Conservation (phyloP, 1,140 invertebrate genomes). For the Tachypleus tridentatus region DNA sequence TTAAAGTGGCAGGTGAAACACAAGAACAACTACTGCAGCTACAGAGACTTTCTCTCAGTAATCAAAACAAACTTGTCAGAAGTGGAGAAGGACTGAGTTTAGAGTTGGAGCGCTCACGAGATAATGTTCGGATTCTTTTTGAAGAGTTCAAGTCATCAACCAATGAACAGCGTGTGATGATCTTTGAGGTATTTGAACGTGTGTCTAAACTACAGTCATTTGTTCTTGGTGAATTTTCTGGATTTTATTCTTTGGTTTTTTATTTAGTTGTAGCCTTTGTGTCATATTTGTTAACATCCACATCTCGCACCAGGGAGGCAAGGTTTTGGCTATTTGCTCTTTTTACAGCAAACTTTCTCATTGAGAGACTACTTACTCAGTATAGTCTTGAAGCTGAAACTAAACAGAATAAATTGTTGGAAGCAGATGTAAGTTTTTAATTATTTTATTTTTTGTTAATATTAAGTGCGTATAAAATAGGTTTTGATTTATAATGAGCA, state of each 20-base stretch:
- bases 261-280: constrained; percentile 39
- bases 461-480: too few species aligned
- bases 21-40: constrained; percentile 37
- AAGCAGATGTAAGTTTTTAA: constrained; percentile 9
- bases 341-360: constrained; percentile 34
- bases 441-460: too few species aligned
- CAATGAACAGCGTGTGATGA: constrained; percentile 40
- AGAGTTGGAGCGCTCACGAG: constrained; percentile 32
- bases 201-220: constrained; percentile 40
- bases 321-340: constrained; percentile 42
- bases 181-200: constrained; percentile 45
- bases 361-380: constrained; percentile 27
- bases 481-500: too few species aligned
- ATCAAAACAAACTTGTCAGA: constrained; percentile 43
- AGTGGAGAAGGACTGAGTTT: constrained; percentile 36
- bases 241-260: constrained; percentile 45
- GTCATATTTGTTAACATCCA: constrained; percentile 42
- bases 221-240: constrained; percentile 44
- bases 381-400: constrained; percentile 16
- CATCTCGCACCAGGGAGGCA: constrained; percentile 37
- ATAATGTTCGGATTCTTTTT: constrained; percentile 39
- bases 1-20: constrained; percentile 36
- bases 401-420: constrained; percentile 3
- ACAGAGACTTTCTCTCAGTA: constrained; percentile 42
- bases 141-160: constrained; percentile 41